Base-by-base conservation (phyloP, 2,888 invertebrate genomes). In the Quadroppia sp. region DNA sequence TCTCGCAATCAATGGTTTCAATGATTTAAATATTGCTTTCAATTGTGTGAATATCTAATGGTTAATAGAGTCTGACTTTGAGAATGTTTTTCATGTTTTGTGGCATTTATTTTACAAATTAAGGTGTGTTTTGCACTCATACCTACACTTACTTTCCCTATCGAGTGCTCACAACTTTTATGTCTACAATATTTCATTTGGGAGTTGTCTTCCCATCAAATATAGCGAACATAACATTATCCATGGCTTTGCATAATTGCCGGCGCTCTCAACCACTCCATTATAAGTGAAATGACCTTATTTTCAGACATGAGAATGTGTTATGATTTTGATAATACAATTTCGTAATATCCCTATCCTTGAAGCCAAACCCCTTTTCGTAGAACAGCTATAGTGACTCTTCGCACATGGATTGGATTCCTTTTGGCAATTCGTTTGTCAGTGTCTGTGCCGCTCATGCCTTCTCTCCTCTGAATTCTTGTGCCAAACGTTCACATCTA, bases 391-490 rank as follows among this genome's bases (percentile, higher is more conserved):
- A 40, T 45, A 11, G 45, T 45, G 7, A 13, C 45, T 45, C 15
- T 45, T 6, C 45, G 45, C 45, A 15, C 45, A 45, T 9, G n/a
- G n/a, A n/a, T n/a, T n/a, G 45, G 45, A 45, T 45, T 45, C 45
- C 45, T 45, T 45, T 45, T 45, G 45, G 45, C 45, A 45, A 45
- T 45, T 45, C 45, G 45, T 45, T 45, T 45, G 45, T 45, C 13
- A 45, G 45, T 45, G 45, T 45, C 17, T 45, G 45, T 45, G 45
- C 45, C 45, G 45, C 45, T 45, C 45, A 45, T 45, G 45, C 45
- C 45, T 45, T 45, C 17, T 17, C 45, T 45, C 45, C 45, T 3
- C 3, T 45, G 45, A 3, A 36, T 36, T 36, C 36, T 36, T 36
- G 15, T 17, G 45, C 45, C 11, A 45, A 45, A 11, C 11, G 6